Percentiles rank a stretch among this genome's conserved stretches.
phyloP scores from a whole-genome alignment of 2,113 vertebrate genomes.

The Gnathonemus longibarbis region DNA sequence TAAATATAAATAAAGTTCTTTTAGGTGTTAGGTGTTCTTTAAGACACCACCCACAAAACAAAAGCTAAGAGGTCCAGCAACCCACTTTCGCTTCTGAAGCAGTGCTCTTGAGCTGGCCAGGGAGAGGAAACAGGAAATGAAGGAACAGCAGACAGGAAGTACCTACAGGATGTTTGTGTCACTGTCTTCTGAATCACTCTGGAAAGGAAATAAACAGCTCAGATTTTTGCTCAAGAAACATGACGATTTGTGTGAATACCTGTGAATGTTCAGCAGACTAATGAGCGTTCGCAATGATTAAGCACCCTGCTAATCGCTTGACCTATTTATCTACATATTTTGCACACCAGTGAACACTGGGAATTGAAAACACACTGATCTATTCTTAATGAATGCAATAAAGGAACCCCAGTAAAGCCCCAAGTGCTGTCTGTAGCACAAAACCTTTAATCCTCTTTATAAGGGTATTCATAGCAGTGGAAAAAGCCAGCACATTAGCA shows the following conservation, averaged over 20 bases:
- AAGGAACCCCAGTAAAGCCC: slow-evolving; percentile 1
- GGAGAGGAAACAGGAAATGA: slow-evolving; percentile 59
- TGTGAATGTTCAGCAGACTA: neutral
- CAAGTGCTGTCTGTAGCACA: neutral
- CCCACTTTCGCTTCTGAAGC: neutral
- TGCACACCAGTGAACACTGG: neutral
- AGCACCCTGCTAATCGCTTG: neutral
- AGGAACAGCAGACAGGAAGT: slow-evolving; percentile 58
- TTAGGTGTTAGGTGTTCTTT: neutral
- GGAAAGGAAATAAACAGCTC: slow-evolving; percentile 24
- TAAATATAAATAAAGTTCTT: neutral
- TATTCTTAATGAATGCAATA: slow-evolving; percentile 7
- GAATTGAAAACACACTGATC: slow-evolving; percentile 14
- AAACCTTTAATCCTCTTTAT: neutral
- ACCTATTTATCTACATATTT: slow-evolving; percentile 10
- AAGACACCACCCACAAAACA: neutral
- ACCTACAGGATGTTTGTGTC: slow-evolving; percentile 60
- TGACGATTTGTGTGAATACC: neutral
- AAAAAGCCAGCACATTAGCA: neutral
- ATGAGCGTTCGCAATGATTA: neutral
- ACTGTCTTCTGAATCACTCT: slow-evolving; percentile 41
- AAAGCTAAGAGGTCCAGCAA: slow-evolving; percentile 17
- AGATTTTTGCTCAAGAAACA: neutral
- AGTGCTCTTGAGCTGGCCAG: slow-evolving; percentile 18
- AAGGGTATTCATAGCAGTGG: neutral